Evolutionary conservation across 2,113 vertebrate species (phyloP), one percentile per base, ranked within the genome.

Genomic region (Perca flavescens): DNA sequence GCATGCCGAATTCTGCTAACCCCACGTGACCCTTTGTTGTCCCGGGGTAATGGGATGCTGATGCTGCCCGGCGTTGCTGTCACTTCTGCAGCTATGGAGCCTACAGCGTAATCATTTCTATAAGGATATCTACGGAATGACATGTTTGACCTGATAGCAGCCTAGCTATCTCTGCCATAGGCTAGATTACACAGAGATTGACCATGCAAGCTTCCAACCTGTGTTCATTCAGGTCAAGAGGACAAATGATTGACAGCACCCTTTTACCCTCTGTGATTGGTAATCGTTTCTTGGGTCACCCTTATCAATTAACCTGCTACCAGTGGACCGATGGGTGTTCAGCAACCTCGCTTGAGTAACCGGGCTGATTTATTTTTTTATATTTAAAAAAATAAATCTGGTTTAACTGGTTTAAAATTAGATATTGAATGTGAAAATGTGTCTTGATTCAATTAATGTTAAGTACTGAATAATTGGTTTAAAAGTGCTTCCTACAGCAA

Each of bases 1-100:
- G 22, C 95, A 94, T 95, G 94, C 96, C 90, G 94, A 95, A 96
- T 96, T 96, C 96, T 93, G 94, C 96, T 97, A 96, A 97, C 96
- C 96, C 94, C 85, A 90, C 90, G 93, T 96, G 90, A 91, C 96
- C 96, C 93, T 90, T 94, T 95, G 95, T 96, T 96, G 93, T 92
- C 88, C 94, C 91, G 94, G 95, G 95, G 96, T 97, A 97, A 98
- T 96, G 91, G 89, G 93, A 95, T 94, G 95, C 88, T 94, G 95
- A 68, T 84, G 91, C 73, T 31, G 28, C 83, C 78, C 17, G 21
- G 17, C 61, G 79, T 79, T 76, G 61, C 86, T 91, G 87, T 90
- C 81, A 79, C 79, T 47, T 40, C 66, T 54, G 74, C 79, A 53
- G 77, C 79, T 34, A 34, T 47, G 85, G 63, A 60, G 68, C 52